A percentile compares a stretch with the other conserved stretches of the same genome.
These are phyloP conservation scores for Drosophila neotestacea DNA, from an alignment of 2,888 invertebrate species.

Conservation along the genomic window DNA sequence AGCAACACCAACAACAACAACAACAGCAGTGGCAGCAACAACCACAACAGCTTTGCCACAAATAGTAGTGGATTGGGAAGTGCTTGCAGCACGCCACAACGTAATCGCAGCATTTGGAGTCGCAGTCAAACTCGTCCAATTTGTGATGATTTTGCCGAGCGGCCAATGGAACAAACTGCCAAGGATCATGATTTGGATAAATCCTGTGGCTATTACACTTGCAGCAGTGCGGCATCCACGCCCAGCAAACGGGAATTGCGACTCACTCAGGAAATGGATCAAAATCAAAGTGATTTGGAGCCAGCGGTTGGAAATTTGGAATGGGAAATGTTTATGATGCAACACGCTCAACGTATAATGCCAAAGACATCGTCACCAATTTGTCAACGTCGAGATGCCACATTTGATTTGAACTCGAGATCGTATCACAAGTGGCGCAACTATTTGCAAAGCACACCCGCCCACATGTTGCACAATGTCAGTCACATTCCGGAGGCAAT, in stretches of 20 bases:
- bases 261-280: constrained; percentile 62
- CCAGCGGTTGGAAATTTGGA: constrained; percentile 70
- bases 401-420: constrained; percentile 33
- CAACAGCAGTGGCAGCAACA: constrained; percentile 12
- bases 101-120: constrained; percentile 59
- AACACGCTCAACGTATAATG: constrained; percentile 74
- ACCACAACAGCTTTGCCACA: constrained; percentile 37
- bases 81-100: constrained; percentile 39
- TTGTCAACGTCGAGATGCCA: constrained; percentile 52
- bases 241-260: constrained; percentile 44
- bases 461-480: constrained; percentile 76
- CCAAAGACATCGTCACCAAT: constrained; percentile 83
- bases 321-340: constrained; percentile 84
- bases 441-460: constrained; percentile 77
- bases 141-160: constrained; percentile 80
- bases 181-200: constrained; percentile 27
- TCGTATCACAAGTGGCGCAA: constrained; percentile 79
- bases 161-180: constrained; percentile 11
- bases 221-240: constrained; percentile 67
- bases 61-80: constrained; percentile 59
- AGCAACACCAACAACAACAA: constrained; percentile 31
- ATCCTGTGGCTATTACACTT: constrained; percentile 65
- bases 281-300: not conserved
- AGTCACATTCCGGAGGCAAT: constrained; percentile 82
- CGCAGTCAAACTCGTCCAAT: constrained; percentile 64